These are phyloP conservation scores for Eucidaris tribuloides DNA, from an alignment of 35 echinoderm and acorn worm species.

Conservation along the genomic window DNA sequence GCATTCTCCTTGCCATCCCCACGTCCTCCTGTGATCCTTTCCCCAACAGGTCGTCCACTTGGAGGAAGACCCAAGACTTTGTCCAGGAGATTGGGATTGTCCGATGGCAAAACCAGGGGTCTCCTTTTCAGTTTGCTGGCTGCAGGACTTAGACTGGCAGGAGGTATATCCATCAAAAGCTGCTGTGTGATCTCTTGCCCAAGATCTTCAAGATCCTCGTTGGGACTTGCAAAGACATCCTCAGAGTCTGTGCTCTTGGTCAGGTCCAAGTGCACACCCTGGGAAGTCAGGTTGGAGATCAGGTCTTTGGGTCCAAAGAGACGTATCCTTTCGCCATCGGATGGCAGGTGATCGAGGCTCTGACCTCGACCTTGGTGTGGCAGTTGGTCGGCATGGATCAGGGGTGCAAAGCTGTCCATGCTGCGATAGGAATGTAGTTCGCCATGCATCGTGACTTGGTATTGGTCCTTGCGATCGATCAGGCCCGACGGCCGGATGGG, in stretches of 20 bases:
- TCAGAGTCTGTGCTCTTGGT: not conserved
- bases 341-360: not conserved
- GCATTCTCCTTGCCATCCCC: no score
- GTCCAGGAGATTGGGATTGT: not conserved
- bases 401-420: not conserved
- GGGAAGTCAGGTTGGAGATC: not conserved
- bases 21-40: no score
- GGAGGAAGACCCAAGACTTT: slow-evolving; percentile 10
- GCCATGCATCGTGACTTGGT: slow-evolving; percentile 1
- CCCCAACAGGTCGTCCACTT: not conserved
- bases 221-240: not conserved
- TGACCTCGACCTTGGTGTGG: slow-evolving; percentile 11
- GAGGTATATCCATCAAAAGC: slow-evolving; percentile 8
- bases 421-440: slow-evolving; percentile 13
- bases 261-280: not conserved
- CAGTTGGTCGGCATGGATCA: not conserved
- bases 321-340: not conserved
- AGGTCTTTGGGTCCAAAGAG: slow-evolving; percentile 27
- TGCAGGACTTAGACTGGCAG: slow-evolving; percentile 9
- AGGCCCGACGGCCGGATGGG: slow-evolving; percentile 11
- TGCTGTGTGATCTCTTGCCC: slow-evolving; percentile 7
- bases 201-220: not conserved
- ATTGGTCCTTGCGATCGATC: slow-evolving; percentile 10
- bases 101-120: slow-evolving; percentile 15
- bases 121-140: slow-evolving; percentile 17